Evolutionary conservation across 2,797 vertebrate species (phyloP), one percentile per base, ranked within the genome.

Genomic region (Heliangelus exortis): DNA sequence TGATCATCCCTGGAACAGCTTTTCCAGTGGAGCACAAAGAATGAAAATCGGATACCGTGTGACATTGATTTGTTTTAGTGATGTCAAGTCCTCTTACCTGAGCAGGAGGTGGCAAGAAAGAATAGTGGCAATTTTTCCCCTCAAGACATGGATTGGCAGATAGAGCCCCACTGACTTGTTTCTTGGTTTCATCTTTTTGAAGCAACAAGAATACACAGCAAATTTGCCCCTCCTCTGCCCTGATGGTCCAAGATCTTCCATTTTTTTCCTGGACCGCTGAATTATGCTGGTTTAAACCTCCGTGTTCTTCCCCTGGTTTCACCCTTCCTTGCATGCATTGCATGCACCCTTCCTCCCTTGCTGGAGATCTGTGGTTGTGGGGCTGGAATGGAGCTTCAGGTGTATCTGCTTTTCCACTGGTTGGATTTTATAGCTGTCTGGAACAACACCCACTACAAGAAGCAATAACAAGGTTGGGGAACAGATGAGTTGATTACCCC

Each of bases 321-420:
- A 41, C 8, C 13, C 9, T 13, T 69, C 8, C 19, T 22, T 41
- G 19, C 41, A 7, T 0, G 0, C 18, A 7, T 22, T 26, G 7
- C 45, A 7, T 0, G 0, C 18, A 7, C 25, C 23, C 7, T 58
- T 54, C 34, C 13, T 62, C 33, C 29, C 10, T 73, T 55, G 48
- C 18, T 5, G 1, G n/a, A 75, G 34, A 4, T 51, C 50, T 80
- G 61, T 1, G 2, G 6, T 34, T 62, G 16, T 4, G 8, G 31
- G 43, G 34, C 53, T 74, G 58, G 11, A 80, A 29, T 4, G 12
- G 28, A 0, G 16, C 28, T 83, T 77, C n/a, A 41, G 50, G 29
- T 48, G 13, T 20, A 2, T 36, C 58, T 81, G 25, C 29, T 89
- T 69, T 74, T 53, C 65, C 6, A 1, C 41, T 77, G 47, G 6